phyloP scores from a whole-genome alignment of 2,113 vertebrate species.

The rat (Rattus norvegicus) region DNA sequence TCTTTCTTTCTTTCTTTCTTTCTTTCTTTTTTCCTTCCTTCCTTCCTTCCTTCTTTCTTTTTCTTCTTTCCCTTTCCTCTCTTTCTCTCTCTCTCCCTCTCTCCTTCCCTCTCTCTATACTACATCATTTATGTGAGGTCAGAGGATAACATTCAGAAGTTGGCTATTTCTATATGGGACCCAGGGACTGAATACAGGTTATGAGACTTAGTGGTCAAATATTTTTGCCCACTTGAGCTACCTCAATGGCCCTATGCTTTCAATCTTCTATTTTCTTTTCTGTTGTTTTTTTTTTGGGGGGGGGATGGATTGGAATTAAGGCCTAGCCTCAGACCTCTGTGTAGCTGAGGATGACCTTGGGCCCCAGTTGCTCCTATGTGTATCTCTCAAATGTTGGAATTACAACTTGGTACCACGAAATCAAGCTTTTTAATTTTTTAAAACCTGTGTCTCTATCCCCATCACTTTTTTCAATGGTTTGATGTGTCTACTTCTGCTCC shows the following conservation, averaged over 20 bases:
- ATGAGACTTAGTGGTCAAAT: neutral
- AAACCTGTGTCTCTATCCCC: neutral
- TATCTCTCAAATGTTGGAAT: neutral
- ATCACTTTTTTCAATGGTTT: neutral
- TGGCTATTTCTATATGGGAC: neutral
- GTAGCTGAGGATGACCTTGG: neutral
- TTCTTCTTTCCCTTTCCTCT: neutral
- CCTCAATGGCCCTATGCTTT: neutral
- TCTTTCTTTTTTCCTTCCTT: neutral
- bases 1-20: no score
- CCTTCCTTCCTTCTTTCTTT: neutral
- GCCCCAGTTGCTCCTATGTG: neutral
- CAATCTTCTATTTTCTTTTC: neutral
- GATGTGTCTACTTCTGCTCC: neutral
- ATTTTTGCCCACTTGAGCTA: neutral
- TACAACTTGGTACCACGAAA: no score
- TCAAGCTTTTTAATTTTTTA: neutral
- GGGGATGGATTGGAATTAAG: neutral
- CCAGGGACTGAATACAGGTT: neutral
- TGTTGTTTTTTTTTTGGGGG: no score
- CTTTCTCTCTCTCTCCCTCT: no score
- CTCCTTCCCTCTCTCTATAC: neutral
- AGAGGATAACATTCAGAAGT: neutral
- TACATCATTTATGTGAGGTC: neutral
- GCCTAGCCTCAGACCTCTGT: neutral